Percentiles rank a stretch among this genome's conserved stretches.
Evolutionary conservation across 2,797 vertebrate genomes (phyloP).

Genomic region (Spea hammondii): DNA sequence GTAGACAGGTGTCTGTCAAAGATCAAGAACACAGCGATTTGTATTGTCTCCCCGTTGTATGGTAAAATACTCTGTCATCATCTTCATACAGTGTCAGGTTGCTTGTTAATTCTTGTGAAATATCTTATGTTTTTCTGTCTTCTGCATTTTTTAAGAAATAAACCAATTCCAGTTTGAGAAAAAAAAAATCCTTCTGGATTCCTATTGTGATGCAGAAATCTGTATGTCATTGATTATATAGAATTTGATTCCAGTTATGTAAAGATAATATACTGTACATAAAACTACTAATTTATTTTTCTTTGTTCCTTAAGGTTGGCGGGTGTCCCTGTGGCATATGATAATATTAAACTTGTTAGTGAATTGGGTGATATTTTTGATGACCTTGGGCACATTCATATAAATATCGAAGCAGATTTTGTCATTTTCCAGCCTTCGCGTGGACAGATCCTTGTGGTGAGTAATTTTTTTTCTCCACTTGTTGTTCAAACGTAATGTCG

Average conservation of each 20-base stretch:
- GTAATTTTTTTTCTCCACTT: constrained; percentile 38
- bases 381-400: constrained; percentile 89
- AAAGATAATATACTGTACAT: too few species aligned
- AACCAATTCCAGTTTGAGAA: too few species aligned
- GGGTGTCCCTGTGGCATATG: constrained; percentile 89
- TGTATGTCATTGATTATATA: background rate
- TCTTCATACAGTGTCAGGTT: background rate
- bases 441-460: constrained; percentile 83
- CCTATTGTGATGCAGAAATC: background rate
- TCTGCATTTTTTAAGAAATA: too few species aligned
- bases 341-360: constrained; percentile 78
- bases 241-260: too few species aligned
- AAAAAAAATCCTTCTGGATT: too few species aligned
- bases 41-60: too few species aligned
- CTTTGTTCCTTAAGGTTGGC: constrained; percentile 68
- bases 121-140: too few species aligned
- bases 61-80: too few species aligned
- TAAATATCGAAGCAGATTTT: constrained; percentile 87
- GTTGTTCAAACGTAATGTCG: too few species aligned
- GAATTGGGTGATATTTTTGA: constrained; percentile 83
- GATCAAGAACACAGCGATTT: too few species aligned
- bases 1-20: too few species aligned
- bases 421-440: constrained; percentile 81
- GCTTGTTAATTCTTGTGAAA: background rate
- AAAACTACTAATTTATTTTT: background rate